phyloP scores from a whole-genome alignment of 2,113 vertebrate species.

The Scalopus aquaticus region DNA sequence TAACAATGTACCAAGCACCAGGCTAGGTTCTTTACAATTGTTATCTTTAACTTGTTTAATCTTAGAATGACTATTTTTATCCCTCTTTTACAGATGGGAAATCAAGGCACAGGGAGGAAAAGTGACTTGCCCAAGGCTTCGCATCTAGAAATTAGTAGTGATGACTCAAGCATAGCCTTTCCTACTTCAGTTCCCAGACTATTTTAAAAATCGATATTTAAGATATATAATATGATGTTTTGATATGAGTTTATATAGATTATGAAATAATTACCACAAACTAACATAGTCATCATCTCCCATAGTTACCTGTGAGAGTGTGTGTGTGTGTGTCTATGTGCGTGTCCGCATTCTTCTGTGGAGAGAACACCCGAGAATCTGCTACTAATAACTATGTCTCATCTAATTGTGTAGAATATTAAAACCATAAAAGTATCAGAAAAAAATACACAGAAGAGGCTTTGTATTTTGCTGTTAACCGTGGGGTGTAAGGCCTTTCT shows the following conservation, averaged over 20 bases:
- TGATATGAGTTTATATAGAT: neutral
- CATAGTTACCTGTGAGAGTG: neutral
- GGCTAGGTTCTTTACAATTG: neutral
- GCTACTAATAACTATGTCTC: neutral
- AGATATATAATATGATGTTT: neutral
- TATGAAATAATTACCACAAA: neutral
- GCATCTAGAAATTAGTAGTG: neutral
- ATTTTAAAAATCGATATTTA: neutral
- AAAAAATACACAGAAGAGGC: neutral
- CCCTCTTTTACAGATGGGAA: neutral
- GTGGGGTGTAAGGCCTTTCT: neutral
- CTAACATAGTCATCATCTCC: neutral
- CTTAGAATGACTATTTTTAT: neutral
- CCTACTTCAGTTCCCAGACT: neutral
- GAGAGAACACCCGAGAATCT: neutral
- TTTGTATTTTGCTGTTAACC: neutral
- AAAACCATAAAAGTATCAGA: neutral
- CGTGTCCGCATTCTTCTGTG: neutral
- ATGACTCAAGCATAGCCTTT: neutral
- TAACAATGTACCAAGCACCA: neutral
- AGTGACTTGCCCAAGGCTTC: neutral
- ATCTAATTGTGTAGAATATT: conserved; percentile 12
- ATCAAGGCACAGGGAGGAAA: neutral
- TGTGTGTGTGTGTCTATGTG: neutral
- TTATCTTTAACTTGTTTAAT: neutral